phyloP scores from a whole-genome alignment of 2,113 vertebrate species.

The Lanius collurio region DNA sequence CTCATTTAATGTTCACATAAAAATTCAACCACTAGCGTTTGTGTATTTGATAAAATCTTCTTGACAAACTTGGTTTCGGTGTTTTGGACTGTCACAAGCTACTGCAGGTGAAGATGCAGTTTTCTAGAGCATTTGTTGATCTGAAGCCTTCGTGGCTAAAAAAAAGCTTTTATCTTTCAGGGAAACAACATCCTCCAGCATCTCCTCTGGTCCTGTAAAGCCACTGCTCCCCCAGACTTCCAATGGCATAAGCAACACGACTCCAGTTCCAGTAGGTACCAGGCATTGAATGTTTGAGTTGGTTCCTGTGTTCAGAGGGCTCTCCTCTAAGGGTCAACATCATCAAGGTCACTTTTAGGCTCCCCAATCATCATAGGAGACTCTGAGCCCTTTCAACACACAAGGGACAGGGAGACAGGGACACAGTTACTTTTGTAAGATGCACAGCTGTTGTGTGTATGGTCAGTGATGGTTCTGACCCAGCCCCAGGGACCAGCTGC shows the following conservation, averaged over 20 bases:
- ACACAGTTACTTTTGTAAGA: neutral
- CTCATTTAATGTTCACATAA: constrained; percentile 70
- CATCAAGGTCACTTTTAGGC: constrained; percentile 94
- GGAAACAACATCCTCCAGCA: constrained; percentile 1
- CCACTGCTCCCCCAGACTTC: constrained; percentile 29
- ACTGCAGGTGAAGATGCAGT: constrained; percentile 19
- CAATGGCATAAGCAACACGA: constrained; percentile 28
- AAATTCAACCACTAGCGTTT: constrained; percentile 70
- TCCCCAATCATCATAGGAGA: constrained; percentile 98
- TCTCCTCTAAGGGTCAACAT: constrained; percentile 88
- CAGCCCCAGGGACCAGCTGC: neutral
- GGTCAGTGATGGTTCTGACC: neutral
- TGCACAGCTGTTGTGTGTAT: fast-evolving
- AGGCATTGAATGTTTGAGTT: neutral
- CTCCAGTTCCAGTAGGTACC: constrained; percentile 58
- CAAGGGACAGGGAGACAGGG: neutral
- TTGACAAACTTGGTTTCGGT: constrained; percentile 42
- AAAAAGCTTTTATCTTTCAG: constrained; percentile 8
- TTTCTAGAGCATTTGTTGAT: constrained; percentile 23
- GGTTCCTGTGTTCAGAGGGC: neutral
- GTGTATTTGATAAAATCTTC: constrained; percentile 67
- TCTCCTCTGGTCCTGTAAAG: neutral
- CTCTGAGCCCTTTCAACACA: constrained; percentile 86
- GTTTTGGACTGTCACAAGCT: constrained; percentile 1
- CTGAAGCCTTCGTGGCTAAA: constrained; percentile 37